Evolutionary conservation across 2,888 invertebrate genomes (phyloP).

Genomic region (Leptinotarsa tumamoca): DNA sequence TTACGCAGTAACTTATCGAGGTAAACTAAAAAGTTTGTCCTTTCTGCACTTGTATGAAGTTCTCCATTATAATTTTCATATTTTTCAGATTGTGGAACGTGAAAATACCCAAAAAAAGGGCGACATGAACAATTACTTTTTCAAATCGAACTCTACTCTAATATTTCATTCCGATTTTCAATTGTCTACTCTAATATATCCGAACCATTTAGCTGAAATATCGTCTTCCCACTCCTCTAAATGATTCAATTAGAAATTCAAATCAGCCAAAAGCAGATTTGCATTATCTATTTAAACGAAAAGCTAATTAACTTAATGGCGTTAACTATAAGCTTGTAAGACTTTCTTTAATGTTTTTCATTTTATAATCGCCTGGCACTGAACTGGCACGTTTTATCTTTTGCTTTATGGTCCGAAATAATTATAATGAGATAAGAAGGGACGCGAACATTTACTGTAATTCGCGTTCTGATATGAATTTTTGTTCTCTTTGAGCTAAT

Average conservation of each 20-base stretch:
- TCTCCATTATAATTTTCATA: no score
- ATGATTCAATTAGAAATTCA: background rate
- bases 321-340: background rate
- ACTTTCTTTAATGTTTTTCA: conserved; percentile 15
- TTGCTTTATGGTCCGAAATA: conserved; percentile 6
- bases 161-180: no score
- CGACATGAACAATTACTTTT: no score
- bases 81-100: no score
- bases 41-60: no score
- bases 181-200: no score
- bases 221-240: background rate
- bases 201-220: background rate
- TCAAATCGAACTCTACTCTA: no score
- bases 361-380: conserved; percentile 4
- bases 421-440: conserved; percentile 20
- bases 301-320: conserved; percentile 16
- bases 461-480: conserved; percentile 6
- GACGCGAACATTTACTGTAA: conserved; percentile 6
- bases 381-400: conserved; percentile 17
- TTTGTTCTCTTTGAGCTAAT: background rate
- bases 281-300: conserved; percentile 2
- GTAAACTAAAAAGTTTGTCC: no score
- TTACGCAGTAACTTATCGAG: no score
- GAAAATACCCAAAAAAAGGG: no score
- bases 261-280: conserved; percentile 9